A percentile compares a stretch with the other conserved stretches of the same genome.
Evolutionary conservation across 2,113 vertebrate species (phyloP).

Genomic region (Columbina picui): DNA sequence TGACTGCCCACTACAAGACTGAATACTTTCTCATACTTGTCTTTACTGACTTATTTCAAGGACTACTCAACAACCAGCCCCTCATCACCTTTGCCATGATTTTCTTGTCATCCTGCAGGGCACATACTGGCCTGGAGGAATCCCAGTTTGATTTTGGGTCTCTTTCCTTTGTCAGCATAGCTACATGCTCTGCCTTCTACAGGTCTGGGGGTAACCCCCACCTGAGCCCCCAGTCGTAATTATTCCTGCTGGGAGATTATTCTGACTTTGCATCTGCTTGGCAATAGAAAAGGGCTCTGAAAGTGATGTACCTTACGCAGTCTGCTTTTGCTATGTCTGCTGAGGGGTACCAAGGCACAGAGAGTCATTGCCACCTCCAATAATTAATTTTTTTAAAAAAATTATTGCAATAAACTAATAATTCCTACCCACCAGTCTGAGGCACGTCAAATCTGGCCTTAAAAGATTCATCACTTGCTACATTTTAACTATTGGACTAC

Average conservation of each 20-base stretch:
- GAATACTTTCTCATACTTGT: slow-evolving; percentile 8
- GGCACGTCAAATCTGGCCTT: background rate
- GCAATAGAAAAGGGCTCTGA: background rate
- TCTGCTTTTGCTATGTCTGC: background rate
- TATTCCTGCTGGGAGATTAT: background rate
- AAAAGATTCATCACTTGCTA: background rate
- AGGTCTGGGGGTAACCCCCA: background rate
- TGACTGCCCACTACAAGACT: background rate
- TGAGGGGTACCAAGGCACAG: background rate
- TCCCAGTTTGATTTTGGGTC: background rate
- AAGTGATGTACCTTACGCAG: background rate
- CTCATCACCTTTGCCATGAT: slow-evolving; percentile 3
- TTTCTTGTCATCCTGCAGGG: background rate
- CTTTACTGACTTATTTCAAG: background rate
- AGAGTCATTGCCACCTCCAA: background rate
- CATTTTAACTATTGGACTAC: background rate
- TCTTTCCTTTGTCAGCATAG: background rate
- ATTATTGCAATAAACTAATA: background rate
- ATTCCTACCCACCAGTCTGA: background rate
- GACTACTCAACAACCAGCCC: slow-evolving; percentile 2
- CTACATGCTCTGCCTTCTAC: background rate
- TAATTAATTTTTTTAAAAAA: background rate
- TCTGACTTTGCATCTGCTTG: background rate
- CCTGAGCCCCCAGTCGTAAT: background rate
- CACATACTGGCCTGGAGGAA: background rate